Conservation (phyloP, 2,888 invertebrate genomes). For the Troides oblongomaculatus region DNA sequence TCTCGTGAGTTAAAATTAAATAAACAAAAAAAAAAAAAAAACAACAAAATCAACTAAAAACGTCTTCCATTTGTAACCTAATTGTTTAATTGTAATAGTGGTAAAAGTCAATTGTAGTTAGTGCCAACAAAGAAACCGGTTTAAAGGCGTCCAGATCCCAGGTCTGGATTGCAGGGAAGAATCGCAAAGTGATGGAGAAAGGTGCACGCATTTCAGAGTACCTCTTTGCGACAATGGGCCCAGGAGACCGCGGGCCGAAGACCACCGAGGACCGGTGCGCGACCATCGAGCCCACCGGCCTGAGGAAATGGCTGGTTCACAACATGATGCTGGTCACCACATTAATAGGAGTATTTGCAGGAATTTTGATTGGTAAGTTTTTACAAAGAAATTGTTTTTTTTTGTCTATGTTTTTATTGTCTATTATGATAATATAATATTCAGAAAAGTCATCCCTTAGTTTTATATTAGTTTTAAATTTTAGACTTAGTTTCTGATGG, state of each 20-base stretch:
- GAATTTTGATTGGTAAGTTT: constrained; percentile 84
- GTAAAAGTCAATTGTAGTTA: constrained; percentile 10
- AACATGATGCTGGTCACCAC: constrained; percentile 90
- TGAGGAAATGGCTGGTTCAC: constrained; percentile 84
- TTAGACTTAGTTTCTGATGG: too few species aligned
- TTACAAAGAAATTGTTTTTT: neutral
- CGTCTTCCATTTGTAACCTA: neutral
- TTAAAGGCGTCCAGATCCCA: constrained; percentile 42
- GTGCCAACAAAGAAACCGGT: constrained; percentile 13
- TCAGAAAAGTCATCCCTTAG: too few species aligned
- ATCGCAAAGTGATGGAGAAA: constrained; percentile 79
- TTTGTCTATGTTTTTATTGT: too few species aligned
- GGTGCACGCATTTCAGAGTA: constrained; percentile 87
- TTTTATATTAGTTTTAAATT: too few species aligned
- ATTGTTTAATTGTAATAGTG: too few species aligned
- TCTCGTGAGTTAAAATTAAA: neutral
- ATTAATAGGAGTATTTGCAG: constrained; percentile 87
- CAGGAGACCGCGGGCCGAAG: constrained; percentile 81
- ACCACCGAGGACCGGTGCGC: constrained; percentile 82
- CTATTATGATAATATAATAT: too few species aligned
- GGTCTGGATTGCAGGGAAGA: constrained; percentile 48
- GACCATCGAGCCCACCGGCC: constrained; percentile 83
- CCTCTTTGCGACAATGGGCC: constrained; percentile 89
- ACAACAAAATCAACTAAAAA: constrained; percentile 7
- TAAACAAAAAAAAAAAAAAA: neutral